These are phyloP conservation scores for Halcyon badia DNA, from an alignment of 2,797 vertebrate genomes.

Conservation along the genomic window DNA sequence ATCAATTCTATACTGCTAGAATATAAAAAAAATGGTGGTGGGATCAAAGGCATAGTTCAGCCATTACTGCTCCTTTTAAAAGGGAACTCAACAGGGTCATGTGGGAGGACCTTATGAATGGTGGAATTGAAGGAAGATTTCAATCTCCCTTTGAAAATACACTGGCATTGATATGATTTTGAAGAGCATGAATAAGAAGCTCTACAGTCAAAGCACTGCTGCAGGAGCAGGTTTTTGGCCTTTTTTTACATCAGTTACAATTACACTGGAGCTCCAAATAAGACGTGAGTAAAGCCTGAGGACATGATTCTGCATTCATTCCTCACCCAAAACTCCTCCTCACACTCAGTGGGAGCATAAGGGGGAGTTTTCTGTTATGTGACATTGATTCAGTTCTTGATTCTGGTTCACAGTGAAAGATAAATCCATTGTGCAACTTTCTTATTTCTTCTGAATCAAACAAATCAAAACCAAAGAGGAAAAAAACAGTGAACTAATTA, in stretches of 20 bases:
- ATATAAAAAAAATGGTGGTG: constrained; percentile 16
- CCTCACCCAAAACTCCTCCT: constrained; percentile 1
- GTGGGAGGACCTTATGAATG: constrained; percentile 35
- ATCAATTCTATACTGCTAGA: constrained; percentile 40
- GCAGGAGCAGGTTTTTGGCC: constrained; percentile 36
- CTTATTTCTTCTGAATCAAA: background rate
- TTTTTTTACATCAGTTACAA: constrained; percentile 32
- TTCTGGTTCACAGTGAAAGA: background rate
- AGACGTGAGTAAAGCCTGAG: constrained; percentile 40
- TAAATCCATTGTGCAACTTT: background rate
- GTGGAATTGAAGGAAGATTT: constrained; percentile 54
- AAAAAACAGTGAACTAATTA: background rate
- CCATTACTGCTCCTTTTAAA: constrained; percentile 37
- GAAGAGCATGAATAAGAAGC: constrained; percentile 56
- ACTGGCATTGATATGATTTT: constrained; percentile 61
- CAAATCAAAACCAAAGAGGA: background rate
- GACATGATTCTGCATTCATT: constrained; percentile 34
- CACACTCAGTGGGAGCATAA: background rate
- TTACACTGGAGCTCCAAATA: constrained; percentile 40
- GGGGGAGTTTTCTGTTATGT: background rate
- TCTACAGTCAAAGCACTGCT: constrained; percentile 47
- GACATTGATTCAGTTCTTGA: background rate
- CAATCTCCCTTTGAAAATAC: constrained; percentile 53
- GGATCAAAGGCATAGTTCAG: constrained; percentile 43
- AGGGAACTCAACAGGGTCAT: constrained; percentile 18